Evolutionary conservation across 1,140 invertebrate genomes (phyloP).

Genomic region (Littorina saxatilis): DNA sequence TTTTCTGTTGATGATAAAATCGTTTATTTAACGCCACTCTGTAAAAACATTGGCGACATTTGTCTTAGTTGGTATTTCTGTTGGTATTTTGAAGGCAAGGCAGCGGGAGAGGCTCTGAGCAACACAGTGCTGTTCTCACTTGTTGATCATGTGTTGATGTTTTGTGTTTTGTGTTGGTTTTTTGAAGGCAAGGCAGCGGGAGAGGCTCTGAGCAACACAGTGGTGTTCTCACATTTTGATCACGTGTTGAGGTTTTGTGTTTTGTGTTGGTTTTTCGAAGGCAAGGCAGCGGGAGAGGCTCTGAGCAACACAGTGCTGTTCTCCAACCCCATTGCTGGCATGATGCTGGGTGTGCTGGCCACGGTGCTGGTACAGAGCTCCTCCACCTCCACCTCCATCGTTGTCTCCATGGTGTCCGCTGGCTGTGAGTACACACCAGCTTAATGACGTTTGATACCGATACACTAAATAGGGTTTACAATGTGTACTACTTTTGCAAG

Average conservation of each 20-base stretch:
- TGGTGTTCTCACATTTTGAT: too few relatives aligned
- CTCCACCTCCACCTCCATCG: conserved; percentile 81
- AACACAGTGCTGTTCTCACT: background rate
- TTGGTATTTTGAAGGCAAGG: background rate
- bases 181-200: too few relatives aligned
- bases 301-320: conserved; percentile 77
- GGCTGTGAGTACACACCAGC: conserved; percentile 75
- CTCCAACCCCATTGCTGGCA: conserved; percentile 83
- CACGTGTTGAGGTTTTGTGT: too few relatives aligned
- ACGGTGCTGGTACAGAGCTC: conserved; percentile 82
- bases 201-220: too few relatives aligned
- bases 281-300: conserved; percentile 55
- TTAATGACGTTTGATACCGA: too few relatives aligned
- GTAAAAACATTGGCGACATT: too few relatives aligned
- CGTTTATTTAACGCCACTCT: too few relatives aligned
- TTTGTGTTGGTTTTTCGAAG: conserved; percentile 36
- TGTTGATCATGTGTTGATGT: too few relatives aligned
- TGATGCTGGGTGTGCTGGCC: conserved; percentile 81
- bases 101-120: background rate
- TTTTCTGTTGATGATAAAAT: too few relatives aligned
- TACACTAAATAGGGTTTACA: background rate
- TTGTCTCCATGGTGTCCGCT: conserved; percentile 81
- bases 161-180: too few relatives aligned
- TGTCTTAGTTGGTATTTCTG: background rate
- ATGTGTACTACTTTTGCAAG: too few relatives aligned